Base-by-base conservation (phyloP, 53 echinoderm and acorn worm species). In the Hippasteria phrygiana region DNA sequence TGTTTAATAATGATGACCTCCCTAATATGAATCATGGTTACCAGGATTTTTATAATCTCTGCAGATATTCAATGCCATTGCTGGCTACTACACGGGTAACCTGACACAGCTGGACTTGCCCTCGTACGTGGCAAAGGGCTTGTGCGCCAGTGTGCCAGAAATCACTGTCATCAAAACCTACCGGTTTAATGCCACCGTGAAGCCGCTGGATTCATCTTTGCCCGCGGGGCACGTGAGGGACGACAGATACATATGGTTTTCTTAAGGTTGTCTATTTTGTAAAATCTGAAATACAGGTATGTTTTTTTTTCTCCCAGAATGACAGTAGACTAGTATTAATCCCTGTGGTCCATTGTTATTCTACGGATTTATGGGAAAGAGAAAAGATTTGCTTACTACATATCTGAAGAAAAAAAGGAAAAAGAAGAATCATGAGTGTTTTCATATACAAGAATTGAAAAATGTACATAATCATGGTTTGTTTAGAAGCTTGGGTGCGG, bases 191-290 rank as follows among this genome's bases (percentile, higher is more conserved):
- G 95, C 89, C 18, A 89, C 89, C 0, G 95, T 95, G 29, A 53
- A 47, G 24, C 93, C 95, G 43, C 76, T 95, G 34, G 47, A 83
- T 28, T n/a, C 47, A 38, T 55, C 37, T 0, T 81, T 93, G 10
- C 77, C 63, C 20, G 89, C 90, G 0, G 95, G 95, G 22, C 95
- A 95, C 75, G 78, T 95, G 18, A 40, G 87, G 47, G 95, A 93
- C 67, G 95, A 95, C 73, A 77, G 95, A 45, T 82, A 91, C 16
- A 95, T 93, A 54, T 95, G 95, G 95, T 95, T 93, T 66, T 78
- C 89, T 35, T 78, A 62, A 78, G 14, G 62, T 24, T n/a, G 26
- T 0, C 3, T 8, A 59, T 22, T n/a, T n/a, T n/a, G n/a, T n/a
- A 41, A 46, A 5, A 24, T 40, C 71, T 40, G 22, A 71, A 24